phyloP scores from a whole-genome alignment of 1,140 invertebrate species.

The Caenorhabditis tropicalis region DNA sequence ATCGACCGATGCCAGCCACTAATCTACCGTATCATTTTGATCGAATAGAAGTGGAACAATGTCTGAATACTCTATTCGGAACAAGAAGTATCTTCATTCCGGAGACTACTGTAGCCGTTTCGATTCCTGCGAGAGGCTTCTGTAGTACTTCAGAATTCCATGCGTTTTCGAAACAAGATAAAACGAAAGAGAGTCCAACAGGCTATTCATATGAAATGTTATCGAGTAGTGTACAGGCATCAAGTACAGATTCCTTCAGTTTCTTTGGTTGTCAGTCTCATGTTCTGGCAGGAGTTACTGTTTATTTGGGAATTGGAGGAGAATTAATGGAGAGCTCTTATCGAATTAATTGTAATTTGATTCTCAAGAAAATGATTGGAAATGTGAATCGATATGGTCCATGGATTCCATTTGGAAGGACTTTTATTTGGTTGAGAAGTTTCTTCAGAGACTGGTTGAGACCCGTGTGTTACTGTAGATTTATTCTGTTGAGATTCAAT shows the following conservation, averaged over 20 bases:
- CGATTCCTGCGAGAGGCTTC: background rate
- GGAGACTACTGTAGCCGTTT: constrained; percentile 12
- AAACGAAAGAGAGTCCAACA: background rate
- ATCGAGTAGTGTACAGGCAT: constrained; percentile 15
- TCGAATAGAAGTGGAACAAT: background rate
- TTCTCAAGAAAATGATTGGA: background rate
- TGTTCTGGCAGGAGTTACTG: background rate
- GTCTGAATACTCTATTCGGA: constrained; percentile 18
- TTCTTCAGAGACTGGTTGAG: background rate
- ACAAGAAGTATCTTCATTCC: background rate
- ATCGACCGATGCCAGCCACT: constrained; percentile 3
- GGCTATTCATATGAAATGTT: constrained; percentile 10
- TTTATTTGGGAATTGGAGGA: constrained; percentile 36
- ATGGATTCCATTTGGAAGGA: constrained; percentile 30
- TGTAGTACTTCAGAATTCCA: constrained; percentile 30
- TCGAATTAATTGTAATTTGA: constrained; percentile 20
- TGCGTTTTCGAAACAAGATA: constrained; percentile 10
- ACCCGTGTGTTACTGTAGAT: background rate
- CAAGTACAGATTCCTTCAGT: background rate
- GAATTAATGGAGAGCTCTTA: background rate
- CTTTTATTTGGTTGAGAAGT: background rate
- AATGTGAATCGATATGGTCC: background rate
- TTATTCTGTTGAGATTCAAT: too few relatives aligned
- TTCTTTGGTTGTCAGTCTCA: background rate
- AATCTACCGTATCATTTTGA: constrained; percentile 17